These are phyloP conservation scores for Holotrichia oblita DNA, from an alignment of 1,140 invertebrate genomes.

Conservation along the genomic window DNA sequence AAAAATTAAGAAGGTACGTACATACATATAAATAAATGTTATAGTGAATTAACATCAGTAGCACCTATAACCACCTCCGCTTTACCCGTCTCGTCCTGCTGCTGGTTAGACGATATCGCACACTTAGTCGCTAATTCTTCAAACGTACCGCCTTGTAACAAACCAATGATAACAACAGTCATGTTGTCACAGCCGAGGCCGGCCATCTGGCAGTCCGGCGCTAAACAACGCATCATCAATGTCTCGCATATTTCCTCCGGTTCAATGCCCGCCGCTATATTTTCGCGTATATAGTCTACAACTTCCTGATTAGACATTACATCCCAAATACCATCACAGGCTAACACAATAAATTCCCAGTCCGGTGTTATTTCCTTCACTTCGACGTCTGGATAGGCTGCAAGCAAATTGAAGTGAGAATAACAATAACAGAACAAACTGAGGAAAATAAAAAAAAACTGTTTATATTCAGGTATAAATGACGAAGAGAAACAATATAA, in stretches of 20 bases:
- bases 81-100: background rate
- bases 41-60: background rate
- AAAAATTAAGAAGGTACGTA: constrained; percentile 29
- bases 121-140: constrained; percentile 66
- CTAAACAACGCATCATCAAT: constrained; percentile 91
- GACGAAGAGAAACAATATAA: too few species aligned
- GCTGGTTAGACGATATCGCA: background rate
- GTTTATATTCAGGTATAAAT: too few species aligned
- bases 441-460: too few species aligned
- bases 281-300: constrained; percentile 86
- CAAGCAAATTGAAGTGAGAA: constrained; percentile 51
- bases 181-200: constrained; percentile 99
- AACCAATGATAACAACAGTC: constrained; percentile 91
- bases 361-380: constrained; percentile 83
- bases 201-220: constrained; percentile 95
- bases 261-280: constrained; percentile 82
- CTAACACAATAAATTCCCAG: constrained; percentile 96
- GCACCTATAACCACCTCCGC: background rate
- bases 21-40: constrained; percentile 29
- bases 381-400: constrained; percentile 93
- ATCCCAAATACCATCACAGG: constrained; percentile 99
- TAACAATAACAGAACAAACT: background rate
- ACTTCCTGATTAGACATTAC: constrained; percentile 96
- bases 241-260: constrained; percentile 97
- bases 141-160: constrained; percentile 81